Evolutionary conservation across 2,888 invertebrate species (phyloP), one percentile per base, ranked within the genome.

Genomic region (Linnaemya vulpina): DNA sequence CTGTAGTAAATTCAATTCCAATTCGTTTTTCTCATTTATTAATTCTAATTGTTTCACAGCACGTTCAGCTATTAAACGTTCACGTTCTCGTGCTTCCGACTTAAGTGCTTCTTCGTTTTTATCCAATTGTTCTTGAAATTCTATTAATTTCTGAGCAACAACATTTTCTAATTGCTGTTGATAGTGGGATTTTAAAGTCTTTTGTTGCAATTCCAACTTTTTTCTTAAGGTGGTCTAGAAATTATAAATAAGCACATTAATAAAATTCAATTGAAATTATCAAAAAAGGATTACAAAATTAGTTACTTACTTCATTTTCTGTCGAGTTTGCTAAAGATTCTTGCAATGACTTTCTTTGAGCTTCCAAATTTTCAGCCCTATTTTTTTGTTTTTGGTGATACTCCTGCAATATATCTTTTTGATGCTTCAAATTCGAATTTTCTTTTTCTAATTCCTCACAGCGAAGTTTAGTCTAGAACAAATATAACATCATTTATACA

Each of bases 141-240:
- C 96, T 88, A 94, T 94, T 80, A 97, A 93, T 90, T 97, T 97
- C 75, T 94, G 94, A 79, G 95, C 93, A 20, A 97, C 96, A 0
- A 96, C 95, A 67, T 95, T 94, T 88, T 97, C 97, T 13, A 97
- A 93, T 92, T 97, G 97, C 87, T 95, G 95, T 92, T 97, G 97
- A 89, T 97, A 97, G 90, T 96, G 95, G 49, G 94, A 93, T 88
- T 96, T 95, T 17, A 97, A 92, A 83, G 96, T 95, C 13, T 93
- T 91, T 89, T 95, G 95, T 87, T 95, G 95, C 1, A 94, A 92
- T 83, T 95, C 94, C 0, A 94, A 90, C 73, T 95, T 94, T 58
- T 91, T 92, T 86, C 94, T 94, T 1, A 94, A 89, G 1, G 90
- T 90, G 25, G 93, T 92, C 94, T 94, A 22, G 40, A 71, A 60